Percentiles rank a stretch among this genome's conserved stretches.
Evolutionary conservation across 53 echinoderm and acorn worm species (phyloP).

Genomic region (Luidia sarsii): DNA sequence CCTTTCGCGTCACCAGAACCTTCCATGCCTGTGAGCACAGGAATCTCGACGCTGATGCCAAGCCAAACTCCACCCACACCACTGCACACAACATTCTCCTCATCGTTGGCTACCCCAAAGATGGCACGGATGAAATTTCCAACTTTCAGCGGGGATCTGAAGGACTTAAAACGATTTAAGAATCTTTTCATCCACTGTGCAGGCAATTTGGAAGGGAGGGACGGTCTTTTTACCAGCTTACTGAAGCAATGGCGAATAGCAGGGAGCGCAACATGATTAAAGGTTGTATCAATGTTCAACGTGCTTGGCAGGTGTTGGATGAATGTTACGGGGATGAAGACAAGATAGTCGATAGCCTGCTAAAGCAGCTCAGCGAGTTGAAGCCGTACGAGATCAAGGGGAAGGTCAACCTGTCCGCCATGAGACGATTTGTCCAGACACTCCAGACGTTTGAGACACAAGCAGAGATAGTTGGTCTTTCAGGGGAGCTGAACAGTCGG

Average conservation of each 20-base stretch:
- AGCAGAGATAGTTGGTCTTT: no score
- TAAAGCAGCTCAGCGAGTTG: constrained; percentile 66
- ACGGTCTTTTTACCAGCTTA: constrained; percentile 80
- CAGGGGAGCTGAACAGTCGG: constrained; percentile 76
- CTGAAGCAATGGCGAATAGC: constrained; percentile 76
- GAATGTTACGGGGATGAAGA: constrained; percentile 72
- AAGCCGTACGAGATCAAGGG: constrained; percentile 69
- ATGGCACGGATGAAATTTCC: no score
- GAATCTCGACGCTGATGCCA: background rate
- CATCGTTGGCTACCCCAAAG: no score
- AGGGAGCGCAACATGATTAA: no score
- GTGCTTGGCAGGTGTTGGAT: no score
- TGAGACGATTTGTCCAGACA: constrained; percentile 66
- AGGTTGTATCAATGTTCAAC: no score
- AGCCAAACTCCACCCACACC: background rate
- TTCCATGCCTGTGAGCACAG: constrained; percentile 42
- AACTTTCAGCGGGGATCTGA: no score
- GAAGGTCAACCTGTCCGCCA: constrained; percentile 71
- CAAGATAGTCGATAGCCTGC: constrained; percentile 69
- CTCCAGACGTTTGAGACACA: constrained; percentile 75
- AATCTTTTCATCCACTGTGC: no score
- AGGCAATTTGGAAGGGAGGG: constrained; percentile 67
- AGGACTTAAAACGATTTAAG: constrained; percentile 62
- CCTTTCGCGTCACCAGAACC: background rate
- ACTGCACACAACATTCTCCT: background rate